Percentiles rank a stretch among this genome's conserved stretches.
Conservation (phyloP, 92 coral and sea anemone species). For the Blastomussa wellsi region DNA sequence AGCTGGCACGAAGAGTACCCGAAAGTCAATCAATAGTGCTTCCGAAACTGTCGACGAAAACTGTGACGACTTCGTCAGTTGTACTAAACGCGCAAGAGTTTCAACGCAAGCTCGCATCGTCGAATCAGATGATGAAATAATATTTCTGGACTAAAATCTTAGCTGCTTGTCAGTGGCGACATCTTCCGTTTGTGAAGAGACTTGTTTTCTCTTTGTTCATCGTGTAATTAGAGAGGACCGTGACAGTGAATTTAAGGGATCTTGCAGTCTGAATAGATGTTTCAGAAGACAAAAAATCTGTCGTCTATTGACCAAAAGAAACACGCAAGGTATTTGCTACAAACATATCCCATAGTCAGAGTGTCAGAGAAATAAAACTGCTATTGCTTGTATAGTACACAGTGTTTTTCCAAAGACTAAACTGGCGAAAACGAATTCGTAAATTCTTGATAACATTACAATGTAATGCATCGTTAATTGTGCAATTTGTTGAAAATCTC, state of each 20-base stretch:
- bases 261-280: background rate
- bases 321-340: background rate
- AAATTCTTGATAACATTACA: background rate
- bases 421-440: background rate
- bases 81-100: constrained; percentile 5
- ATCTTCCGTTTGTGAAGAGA: background rate
- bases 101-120: background rate
- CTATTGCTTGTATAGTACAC: too few relatives aligned
- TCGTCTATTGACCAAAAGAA: background rate
- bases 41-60: constrained; percentile 32
- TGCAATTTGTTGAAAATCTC: background rate
- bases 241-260: background rate
- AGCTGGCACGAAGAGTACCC: background rate
- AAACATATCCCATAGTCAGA: background rate
- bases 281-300: background rate
- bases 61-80: constrained; percentile 28
- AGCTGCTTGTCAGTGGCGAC: background rate
- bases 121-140: constrained; percentile 17
- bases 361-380: background rate
- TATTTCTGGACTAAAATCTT: constrained; percentile 16
- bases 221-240: background rate
- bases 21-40: constrained; percentile 8
- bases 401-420: background rate
- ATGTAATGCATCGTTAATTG: background rate
- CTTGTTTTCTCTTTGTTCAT: background rate